Base-by-base conservation (phyloP, 2,888 invertebrate species). In the Xiphydria camelus region DNA sequence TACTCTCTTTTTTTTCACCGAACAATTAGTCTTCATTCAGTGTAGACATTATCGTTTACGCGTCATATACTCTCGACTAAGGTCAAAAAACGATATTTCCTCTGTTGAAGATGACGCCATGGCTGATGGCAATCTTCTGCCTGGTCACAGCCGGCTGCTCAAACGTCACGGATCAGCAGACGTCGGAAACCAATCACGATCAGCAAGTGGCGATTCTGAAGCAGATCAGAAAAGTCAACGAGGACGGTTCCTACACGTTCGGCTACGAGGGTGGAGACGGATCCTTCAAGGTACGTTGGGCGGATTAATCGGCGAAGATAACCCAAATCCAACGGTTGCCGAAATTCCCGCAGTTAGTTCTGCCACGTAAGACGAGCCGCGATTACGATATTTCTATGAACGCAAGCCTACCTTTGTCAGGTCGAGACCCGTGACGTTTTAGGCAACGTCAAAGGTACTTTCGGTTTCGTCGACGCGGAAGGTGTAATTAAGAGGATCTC, bases 201-300 rank as follows among this genome's bases (percentile, higher is more conserved):
- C 78, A 81, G 29, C 86, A 87, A 74, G 82, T 88, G 12, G 88
- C 89, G 68, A 90, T 90, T 61, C 83, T 91, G 18, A 89, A 90
- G 69, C 88, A 89, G 74, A 88, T 91, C 58, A 84, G 89, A 53
- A 82, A 87, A 66, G 79, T 90, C 2, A 91, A 91, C 69, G 86
- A 88, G 39, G 91, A 91, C 68, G 91, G 91, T 19, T 89, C 89
- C 0, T 91, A 91, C 66, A 89, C 90, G 0, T 88, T 88, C 51
- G 91, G 91, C 1, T 91, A 89, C 66, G 91, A 91, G 77, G 89
- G 89, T 2, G 89, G 88, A 36, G 91, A 91, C 71, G 91, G 91
- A 3, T 88, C 89, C 0, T 91, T 90, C 73, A 90, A 91, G 78
- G 75, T 75, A 56, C 15, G 12, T 7, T 14, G 12, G n/a, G 14